Evolutionary conservation across 2,113 vertebrate genomes (phyloP).

Genomic region (Marmota monax): DNA sequence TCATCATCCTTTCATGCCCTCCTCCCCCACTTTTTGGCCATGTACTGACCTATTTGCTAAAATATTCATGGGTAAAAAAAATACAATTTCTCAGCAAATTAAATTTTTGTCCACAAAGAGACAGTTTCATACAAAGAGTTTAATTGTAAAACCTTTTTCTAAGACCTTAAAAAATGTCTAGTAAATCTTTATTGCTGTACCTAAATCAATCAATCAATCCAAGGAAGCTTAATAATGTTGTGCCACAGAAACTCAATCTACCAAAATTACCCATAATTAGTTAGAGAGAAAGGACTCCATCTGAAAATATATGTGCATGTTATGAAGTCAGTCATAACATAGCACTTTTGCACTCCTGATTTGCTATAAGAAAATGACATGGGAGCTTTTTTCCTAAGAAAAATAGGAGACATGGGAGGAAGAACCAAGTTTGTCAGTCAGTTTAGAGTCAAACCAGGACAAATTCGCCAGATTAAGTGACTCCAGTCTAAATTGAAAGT

Average conservation of each 20-base stretch:
- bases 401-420: background rate
- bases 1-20: fast-evolving
- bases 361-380: background rate
- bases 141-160: background rate
- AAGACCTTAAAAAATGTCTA: background rate
- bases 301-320: background rate
- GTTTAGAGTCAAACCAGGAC: background rate
- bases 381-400: background rate
- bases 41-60: background rate
- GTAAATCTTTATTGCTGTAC: background rate
- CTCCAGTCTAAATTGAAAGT: background rate
- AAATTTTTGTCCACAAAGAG: background rate
- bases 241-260: background rate
- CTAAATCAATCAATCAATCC: background rate
- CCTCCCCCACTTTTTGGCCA: background rate
- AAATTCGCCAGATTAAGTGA: background rate
- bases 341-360: background rate
- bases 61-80: background rate
- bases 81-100: background rate
- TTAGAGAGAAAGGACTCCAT: background rate
- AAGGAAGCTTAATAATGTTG: background rate
- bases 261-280: background rate
- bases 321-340: background rate
- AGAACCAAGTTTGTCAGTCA: background rate
- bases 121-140: background rate